Conservation (phyloP, 2,888 invertebrate species). For the Stenurella melanura region DNA sequence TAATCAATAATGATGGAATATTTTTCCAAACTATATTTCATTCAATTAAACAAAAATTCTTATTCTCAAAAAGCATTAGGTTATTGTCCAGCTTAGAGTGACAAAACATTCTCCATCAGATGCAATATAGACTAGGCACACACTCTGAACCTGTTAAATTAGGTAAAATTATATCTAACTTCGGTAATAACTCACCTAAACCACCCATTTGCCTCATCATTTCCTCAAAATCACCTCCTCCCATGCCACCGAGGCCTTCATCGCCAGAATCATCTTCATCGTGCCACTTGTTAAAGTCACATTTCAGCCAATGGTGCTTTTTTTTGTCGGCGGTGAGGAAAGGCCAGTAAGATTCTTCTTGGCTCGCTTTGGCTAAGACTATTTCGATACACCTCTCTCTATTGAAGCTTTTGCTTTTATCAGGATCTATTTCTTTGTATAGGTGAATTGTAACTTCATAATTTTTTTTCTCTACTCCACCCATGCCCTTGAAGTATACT, state of each 20-base stretch:
- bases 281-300: slow-evolving; percentile 98
- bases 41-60: no score
- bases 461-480: slow-evolving; percentile 87
- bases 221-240: slow-evolving; percentile 79
- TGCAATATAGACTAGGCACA: no score
- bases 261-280: slow-evolving; percentile 96
- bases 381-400: slow-evolving; percentile 86
- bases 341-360: slow-evolving; percentile 90
- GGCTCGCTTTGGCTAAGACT: slow-evolving; percentile 80
- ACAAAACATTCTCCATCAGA: no score
- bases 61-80: no score
- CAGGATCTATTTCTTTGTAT: slow-evolving; percentile 87
- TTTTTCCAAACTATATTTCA: no score
- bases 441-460: slow-evolving; percentile 93
- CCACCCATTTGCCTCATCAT: slow-evolving; percentile 86
- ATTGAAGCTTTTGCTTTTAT: slow-evolving; percentile 83
- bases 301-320: slow-evolving; percentile 96
- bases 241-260: slow-evolving; percentile 77
- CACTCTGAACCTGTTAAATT: no score
- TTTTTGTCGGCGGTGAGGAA: slow-evolving; percentile 88
- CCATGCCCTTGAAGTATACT: slow-evolving; percentile 89
- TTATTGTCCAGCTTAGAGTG: no score
- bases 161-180: no score
- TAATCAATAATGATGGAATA: no score
- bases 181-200: slow-evolving; percentile 70